A percentile compares a stretch with the other conserved stretches of the same genome.
Conservation (phyloP, 1,140 invertebrate genomes). For the Cydia fagiglandana region DNA sequence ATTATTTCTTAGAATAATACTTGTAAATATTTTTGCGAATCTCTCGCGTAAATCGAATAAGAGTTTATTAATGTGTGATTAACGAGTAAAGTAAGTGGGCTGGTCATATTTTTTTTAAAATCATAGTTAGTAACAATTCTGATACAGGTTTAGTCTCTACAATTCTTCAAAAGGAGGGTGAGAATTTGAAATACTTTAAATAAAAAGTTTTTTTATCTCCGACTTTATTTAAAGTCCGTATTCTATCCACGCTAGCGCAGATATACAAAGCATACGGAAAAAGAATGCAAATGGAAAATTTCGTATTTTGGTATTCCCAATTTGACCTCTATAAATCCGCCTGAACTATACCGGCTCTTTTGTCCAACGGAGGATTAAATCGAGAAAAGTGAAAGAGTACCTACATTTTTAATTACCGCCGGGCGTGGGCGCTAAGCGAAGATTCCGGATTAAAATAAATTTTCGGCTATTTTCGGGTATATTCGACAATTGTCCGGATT, state of each 20-base stretch:
- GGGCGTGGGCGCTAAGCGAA: not conserved
- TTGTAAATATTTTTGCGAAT: too few relatives aligned
- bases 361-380: constrained; percentile 16
- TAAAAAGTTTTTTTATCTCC: not conserved
- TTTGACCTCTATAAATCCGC: constrained; percentile 19
- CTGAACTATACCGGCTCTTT: constrained; percentile 19
- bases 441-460: constrained; percentile 23
- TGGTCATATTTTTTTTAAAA: too few relatives aligned
- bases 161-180: too few relatives aligned
- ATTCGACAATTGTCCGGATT: constrained; percentile 9
- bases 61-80: too few relatives aligned
- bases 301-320: constrained; percentile 5
- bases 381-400: constrained; percentile 31
- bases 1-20: too few relatives aligned
- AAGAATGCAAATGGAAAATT: not conserved
- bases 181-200: too few relatives aligned
- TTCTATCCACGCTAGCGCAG: not conserved
- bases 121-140: too few relatives aligned
- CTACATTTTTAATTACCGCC: constrained; percentile 26
- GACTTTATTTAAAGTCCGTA: not conserved
- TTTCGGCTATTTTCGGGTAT: constrained; percentile 18
- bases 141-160: too few relatives aligned
- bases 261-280: constrained; percentile 3
- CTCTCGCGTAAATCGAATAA: too few relatives aligned
- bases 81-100: too few relatives aligned